Base-by-base conservation (phyloP, 1,140 invertebrate species). In the Phymorhynchus buccinoides region DNA sequence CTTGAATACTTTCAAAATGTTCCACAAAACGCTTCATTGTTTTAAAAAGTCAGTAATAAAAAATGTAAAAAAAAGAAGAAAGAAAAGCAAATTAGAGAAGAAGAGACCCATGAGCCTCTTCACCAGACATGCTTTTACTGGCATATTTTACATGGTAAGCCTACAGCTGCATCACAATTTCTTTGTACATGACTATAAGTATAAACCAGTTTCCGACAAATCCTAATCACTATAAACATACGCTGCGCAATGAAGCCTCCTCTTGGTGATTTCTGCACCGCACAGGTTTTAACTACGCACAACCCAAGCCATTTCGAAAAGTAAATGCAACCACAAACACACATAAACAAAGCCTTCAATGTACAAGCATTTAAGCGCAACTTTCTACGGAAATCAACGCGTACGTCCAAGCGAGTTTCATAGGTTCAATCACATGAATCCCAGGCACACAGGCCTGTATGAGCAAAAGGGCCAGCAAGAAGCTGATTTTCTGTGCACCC, bases 371-470 rank as follows among this genome's bases (percentile, higher is more conserved):
- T 16, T 41, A 41, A 39, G 27, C 22, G 48, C 48, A 62, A 12
- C 56, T 62, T 62, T 62, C 56, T 62, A 62, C n/a, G 22, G 14
- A 62, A 62, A 62, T 27, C 56, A 62, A 62, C 7, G 22, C n/a
- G 56, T 62, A 62, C n/a, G n/a, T 62, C 22, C 56, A 62, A 62
- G 18, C 22, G 56, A 4, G 6, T 27, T 62, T 18, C 18, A 16
- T 22, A 62, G 22, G 22, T 41, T 41, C 37, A 35, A 75, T 75
- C 73, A 75, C 73, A 75, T 41, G 73, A 75, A 75, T 35, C 73
- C 18, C 73, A 75, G 37, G 27, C 73, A 41, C 73, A 18, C 9
- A 41, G 30, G 37, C 35, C 16, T 37, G 73, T 75, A 75, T 75
- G 73, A 75, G 73, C 73, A 75, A 75, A 37, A 22, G 7, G 27